Percentiles rank a stretch among this genome's conserved stretches.
Evolutionary conservation across 2,113 vertebrate species (phyloP).

Genomic region (Eonycteris spelaea): DNA sequence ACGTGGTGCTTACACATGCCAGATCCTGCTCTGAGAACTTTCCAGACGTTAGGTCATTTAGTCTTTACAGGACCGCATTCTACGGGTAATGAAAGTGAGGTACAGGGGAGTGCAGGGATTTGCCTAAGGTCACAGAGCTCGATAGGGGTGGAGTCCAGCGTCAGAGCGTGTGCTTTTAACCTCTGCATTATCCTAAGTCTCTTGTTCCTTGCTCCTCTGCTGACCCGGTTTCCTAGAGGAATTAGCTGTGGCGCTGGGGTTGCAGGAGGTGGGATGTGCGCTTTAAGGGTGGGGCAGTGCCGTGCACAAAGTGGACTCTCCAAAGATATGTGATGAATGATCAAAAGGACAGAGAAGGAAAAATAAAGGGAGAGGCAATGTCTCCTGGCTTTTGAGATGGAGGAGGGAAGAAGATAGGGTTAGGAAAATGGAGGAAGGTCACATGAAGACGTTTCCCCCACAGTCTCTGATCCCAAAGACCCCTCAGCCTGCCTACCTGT

Average conservation of each 20-base stretch:
- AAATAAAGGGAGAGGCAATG: background rate
- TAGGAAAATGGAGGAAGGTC: background rate
- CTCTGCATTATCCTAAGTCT: background rate
- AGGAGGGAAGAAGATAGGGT: background rate
- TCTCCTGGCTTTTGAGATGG: background rate
- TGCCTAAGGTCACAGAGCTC: background rate
- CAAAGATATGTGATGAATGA: background rate
- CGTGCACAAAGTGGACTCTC: background rate
- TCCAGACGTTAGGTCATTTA: background rate
- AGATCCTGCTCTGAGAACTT: background rate
- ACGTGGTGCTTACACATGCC: background rate
- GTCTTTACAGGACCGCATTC: background rate
- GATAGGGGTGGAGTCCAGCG: background rate
- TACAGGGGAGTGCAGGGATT: background rate
- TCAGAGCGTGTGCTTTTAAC: background rate
- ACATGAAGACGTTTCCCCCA: background rate
- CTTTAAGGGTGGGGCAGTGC: background rate
- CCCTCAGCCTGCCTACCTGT: background rate
- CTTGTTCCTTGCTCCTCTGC: background rate
- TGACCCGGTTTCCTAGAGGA: background rate
- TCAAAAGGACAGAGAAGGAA: background rate
- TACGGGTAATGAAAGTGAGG: background rate
- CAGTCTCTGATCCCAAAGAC: background rate
- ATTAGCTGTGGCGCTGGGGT: background rate
- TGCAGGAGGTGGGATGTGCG: background rate